These are phyloP conservation scores for Caenorhabditis auriculariae DNA, from an alignment of 2,888 invertebrate species.

Conservation along the genomic window DNA sequence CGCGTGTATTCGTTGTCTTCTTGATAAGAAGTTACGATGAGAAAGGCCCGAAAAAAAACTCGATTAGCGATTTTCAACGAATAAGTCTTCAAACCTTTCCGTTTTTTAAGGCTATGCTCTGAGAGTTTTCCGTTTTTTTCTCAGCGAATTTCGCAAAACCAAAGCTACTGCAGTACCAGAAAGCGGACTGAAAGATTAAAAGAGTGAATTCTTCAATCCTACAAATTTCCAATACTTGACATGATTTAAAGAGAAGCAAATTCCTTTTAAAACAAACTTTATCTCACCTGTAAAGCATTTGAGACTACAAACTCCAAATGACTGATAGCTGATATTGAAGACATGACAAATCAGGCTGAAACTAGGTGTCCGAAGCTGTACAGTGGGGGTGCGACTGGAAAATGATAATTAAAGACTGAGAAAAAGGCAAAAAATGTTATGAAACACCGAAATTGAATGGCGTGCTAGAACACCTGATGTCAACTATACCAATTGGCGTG, in stretches of 20 bases:
- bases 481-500: no score
- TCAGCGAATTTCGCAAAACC: slow-evolving; percentile 55
- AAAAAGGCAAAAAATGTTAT: neutral
- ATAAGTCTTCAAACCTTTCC: slow-evolving; percentile 31
- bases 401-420: neutral
- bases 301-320: slow-evolving; percentile 49
- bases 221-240: no score
- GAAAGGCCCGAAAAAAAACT: slow-evolving; percentile 74
- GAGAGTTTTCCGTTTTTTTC: slow-evolving; percentile 15
- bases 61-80: neutral
- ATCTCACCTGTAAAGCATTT: slow-evolving; percentile 49
- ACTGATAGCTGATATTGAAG: neutral
- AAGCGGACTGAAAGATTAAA: slow-evolving; percentile 52
- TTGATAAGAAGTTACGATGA: slow-evolving; percentile 86
- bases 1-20: slow-evolving; percentile 71
- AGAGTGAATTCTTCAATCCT: no score
- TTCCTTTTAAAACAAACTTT: neutral
- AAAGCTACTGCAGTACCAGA: slow-evolving; percentile 58
- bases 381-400: neutral
- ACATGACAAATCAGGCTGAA: neutral
- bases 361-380: neutral
- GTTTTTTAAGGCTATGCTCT: slow-evolving; percentile 48
- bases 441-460: no score
- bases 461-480: no score
- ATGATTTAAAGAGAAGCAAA: no score